Conservation (phyloP, 2,113 vertebrate species). For the Limnothrissa miodon region DNA sequence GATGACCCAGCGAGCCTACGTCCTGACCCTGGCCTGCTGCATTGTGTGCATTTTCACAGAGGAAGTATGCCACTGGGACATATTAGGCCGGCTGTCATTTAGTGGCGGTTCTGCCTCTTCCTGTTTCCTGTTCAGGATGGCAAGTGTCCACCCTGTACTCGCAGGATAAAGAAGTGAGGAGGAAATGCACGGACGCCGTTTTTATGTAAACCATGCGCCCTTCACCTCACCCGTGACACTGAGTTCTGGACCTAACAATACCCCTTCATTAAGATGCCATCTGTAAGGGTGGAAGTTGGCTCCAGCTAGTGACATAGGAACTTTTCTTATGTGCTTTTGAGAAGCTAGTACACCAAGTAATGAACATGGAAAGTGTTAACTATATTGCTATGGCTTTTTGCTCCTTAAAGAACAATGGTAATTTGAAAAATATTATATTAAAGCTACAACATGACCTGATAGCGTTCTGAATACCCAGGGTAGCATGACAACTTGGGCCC, state of each 20-base stretch:
- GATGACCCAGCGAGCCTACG: background rate
- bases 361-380: too few species aligned
- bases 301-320: background rate
- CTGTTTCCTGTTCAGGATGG: constrained; percentile 67
- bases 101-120: constrained; percentile 51
- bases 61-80: background rate
- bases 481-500: too few species aligned
- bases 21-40: background rate
- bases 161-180: constrained; percentile 61
- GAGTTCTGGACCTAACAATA: background rate
- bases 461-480: too few species aligned
- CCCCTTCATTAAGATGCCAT: background rate
- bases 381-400: too few species aligned
- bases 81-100: constrained; percentile 46
- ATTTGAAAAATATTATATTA: background rate
- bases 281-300: background rate
- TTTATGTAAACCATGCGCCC: background rate
- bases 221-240: background rate
- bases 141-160: constrained; percentile 56
- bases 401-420: background rate
- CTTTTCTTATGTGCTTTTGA: background rate
- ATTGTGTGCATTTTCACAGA: background rate
- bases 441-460: background rate
- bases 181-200: constrained; percentile 57
- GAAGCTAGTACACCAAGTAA: too few species aligned